Base-by-base conservation (phyloP, 2,113 vertebrate genomes). In the Cephalopholis sonnerati region DNA sequence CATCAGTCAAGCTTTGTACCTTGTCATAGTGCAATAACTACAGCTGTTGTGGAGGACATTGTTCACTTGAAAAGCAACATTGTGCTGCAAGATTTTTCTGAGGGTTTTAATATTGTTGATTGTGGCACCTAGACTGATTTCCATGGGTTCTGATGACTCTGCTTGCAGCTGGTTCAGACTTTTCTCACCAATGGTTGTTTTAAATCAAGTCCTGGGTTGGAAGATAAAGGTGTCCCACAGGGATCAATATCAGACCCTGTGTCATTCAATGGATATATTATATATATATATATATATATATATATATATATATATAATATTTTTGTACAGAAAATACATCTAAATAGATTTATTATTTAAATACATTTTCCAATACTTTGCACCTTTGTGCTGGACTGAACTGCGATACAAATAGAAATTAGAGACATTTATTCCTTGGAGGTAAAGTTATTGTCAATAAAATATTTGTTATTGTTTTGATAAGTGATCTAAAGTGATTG, bases 381-480 rank as follows among this genome's bases (percentile, higher is more conserved):
- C 53, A 58, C 18, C 5, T 44, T 46, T 32, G 12, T 32, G 29
- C 51, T 24, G 11, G 22, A 68, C 58, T 50, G 57, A 32, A 50
- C 7, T 61, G 25, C 29, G 7, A 66, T 12, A 67, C 4, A 22
- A 65, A 27, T 9, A 20, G 1, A 61, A 27, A 59, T 44, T 7
- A 20, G 8, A 62, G 27, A 25, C 16, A 64, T 27, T 12, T 0
- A 25, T 64, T 64, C 9, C 29, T 55, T 50, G 53, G 16, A 24
- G 24, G 39, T 46, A 36, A 17, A 32, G 46, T 51, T 62, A 7
- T 36, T 62, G 58, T 44, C 11, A 12, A 12, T 67, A 25, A 27
- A 63, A 29, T 76, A 44, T 66, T 17, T 70, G 15, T n/a, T 20
- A 11, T n/a, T 74, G 41, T 32, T 50, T 74, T 61, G 50, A 51